Evolutionary conservation across 2,113 vertebrate genomes (phyloP).

Genomic region (Apteryx owenii): DNA sequence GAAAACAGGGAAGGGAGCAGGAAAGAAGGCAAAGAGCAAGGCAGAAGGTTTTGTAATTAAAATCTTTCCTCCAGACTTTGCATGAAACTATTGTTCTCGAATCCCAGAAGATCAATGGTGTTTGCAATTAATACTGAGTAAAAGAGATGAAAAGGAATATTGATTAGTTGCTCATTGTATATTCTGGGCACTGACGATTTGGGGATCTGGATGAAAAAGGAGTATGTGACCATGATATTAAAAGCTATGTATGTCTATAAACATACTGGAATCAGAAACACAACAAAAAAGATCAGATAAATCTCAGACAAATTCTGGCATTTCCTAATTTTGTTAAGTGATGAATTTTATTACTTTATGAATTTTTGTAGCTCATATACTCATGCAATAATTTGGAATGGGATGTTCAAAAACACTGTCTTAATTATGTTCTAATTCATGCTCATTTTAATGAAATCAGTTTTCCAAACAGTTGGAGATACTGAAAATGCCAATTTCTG

Average conservation of each 20-base stretch:
- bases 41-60: neutral
- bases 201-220: neutral
- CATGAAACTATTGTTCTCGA: neutral
- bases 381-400: neutral
- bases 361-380: neutral
- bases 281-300: neutral
- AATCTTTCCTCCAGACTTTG: neutral
- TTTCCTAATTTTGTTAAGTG: neutral
- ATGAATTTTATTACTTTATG: neutral
- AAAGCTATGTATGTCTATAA: neutral
- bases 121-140: neutral
- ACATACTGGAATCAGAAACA: neutral
- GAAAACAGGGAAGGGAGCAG: neutral
- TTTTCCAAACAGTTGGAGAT: neutral
- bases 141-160: slow-evolving; percentile 26
- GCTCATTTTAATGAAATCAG: neutral
- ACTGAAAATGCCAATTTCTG: neutral
- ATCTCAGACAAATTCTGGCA: neutral
- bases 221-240: neutral
- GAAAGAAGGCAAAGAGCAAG: neutral
- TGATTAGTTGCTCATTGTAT: neutral
- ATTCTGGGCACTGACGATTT: slow-evolving; percentile 5
- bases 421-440: neutral
- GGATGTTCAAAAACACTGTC: neutral
- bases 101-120: neutral